Percentiles rank a stretch among this genome's conserved stretches.
These are phyloP conservation scores for Pentalonia nigronervosa DNA, from an alignment of 1,140 invertebrate genomes.

Conservation along the genomic window DNA sequence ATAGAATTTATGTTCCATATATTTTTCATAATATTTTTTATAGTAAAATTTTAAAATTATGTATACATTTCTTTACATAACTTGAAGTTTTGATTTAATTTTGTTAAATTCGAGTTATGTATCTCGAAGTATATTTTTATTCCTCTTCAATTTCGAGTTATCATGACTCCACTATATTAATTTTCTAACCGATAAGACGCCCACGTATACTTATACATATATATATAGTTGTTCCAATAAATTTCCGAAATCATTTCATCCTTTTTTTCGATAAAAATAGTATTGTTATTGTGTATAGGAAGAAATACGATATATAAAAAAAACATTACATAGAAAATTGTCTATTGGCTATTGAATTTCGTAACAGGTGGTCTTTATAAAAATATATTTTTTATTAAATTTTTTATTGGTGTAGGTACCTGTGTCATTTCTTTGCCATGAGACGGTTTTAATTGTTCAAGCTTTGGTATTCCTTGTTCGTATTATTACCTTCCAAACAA, in stretches of 20 bases:
- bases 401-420: not conserved
- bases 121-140: too few species aligned
- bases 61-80: too few species aligned
- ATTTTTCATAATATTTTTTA: too few species aligned
- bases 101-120: too few species aligned
- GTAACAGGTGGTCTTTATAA: conserved; percentile 2
- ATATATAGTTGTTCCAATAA: not conserved
- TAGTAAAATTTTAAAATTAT: too few species aligned
- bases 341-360: not conserved
- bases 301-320: conserved; percentile 5
- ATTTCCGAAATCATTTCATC: not conserved
- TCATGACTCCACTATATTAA: too few species aligned
- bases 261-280: not conserved
- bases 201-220: not conserved
- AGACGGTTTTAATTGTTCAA: not conserved
- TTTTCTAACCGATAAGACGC: not conserved
- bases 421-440: not conserved
- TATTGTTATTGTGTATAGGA: not conserved
- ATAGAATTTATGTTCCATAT: too few species aligned
- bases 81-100: too few species aligned
- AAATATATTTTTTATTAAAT: not conserved
- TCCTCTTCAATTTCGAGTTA: too few species aligned
- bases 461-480: not conserved
- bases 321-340: not conserved
- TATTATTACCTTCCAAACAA: not conserved